These are phyloP conservation scores for Drosophila teissieri DNA, from an alignment of 1,140 invertebrate species.

Conservation along the genomic window DNA sequence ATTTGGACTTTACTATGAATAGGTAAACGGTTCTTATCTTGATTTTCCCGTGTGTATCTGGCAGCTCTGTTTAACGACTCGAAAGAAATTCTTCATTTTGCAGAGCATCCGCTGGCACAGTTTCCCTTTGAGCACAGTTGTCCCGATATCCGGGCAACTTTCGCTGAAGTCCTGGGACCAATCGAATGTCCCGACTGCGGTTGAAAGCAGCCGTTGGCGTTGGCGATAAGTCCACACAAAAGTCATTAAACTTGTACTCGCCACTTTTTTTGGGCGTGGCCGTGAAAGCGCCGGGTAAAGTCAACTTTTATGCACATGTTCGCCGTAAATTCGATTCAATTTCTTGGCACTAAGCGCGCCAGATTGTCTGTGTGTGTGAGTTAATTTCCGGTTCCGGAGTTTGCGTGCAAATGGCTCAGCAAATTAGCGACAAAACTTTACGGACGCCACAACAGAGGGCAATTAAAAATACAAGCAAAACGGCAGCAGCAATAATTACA, in stretches of 20 bases:
- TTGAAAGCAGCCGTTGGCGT: constrained; percentile 5
- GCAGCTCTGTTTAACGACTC: neutral
- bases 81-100: neutral
- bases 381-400: constrained; percentile 31
- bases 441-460: constrained; percentile 48
- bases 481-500: constrained; percentile 38
- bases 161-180: constrained; percentile 30
- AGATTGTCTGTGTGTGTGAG: constrained; percentile 22
- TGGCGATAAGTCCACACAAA: constrained; percentile 58
- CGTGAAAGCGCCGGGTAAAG: constrained; percentile 44
- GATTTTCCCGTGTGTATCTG: neutral
- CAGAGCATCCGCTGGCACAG: constrained; percentile 10
- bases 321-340: constrained; percentile 61
- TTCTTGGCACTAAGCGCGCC: constrained; percentile 59
- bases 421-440: constrained; percentile 79
- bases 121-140: constrained; percentile 9
- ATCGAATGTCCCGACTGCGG: constrained; percentile 45
- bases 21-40: too few relatives aligned
- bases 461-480: constrained; percentile 68
- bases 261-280: constrained; percentile 41
- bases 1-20: too few relatives aligned
- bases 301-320: constrained; percentile 61
- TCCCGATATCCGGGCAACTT: constrained; percentile 31
- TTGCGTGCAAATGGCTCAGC: constrained; percentile 63
- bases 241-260: constrained; percentile 74